Percentiles rank a stretch among this genome's conserved stretches.
Evolutionary conservation across 2,113 vertebrate genomes (phyloP).

Genomic region (Tragelaphus scriptus): DNA sequence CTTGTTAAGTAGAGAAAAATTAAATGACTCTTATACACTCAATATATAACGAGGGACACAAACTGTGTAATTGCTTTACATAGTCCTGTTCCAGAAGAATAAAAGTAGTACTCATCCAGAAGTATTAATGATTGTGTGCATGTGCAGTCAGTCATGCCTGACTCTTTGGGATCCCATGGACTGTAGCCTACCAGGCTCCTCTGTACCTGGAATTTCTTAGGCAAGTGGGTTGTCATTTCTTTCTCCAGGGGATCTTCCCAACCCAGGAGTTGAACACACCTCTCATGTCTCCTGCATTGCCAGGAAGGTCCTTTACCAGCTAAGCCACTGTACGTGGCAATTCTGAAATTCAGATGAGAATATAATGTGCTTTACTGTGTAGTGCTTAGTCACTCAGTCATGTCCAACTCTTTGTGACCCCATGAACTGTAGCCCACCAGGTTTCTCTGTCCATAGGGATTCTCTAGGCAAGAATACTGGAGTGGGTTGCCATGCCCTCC

Average conservation of each 20-base stretch:
- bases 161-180: background rate
- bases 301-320: background rate
- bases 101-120: background rate
- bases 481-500: background rate
- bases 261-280: background rate
- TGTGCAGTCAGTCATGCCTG: background rate
- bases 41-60: background rate
- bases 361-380: background rate
- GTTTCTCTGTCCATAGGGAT: background rate
- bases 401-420: background rate
- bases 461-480: background rate
- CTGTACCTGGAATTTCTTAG: background rate
- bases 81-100: background rate
- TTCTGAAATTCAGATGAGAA: background rate
- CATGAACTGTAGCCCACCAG: fast-evolving
- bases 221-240: background rate
- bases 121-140: background rate
- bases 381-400: background rate
- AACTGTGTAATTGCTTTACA: background rate
- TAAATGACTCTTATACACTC: no score
- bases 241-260: background rate
- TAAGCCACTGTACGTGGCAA: background rate
- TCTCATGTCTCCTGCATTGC: background rate
- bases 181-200: background rate
- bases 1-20: background rate